Evolutionary conservation across 2,113 vertebrate species (phyloP), one percentile per base, ranked within the genome.

Genomic region (Tychaedon coryphoeus): DNA sequence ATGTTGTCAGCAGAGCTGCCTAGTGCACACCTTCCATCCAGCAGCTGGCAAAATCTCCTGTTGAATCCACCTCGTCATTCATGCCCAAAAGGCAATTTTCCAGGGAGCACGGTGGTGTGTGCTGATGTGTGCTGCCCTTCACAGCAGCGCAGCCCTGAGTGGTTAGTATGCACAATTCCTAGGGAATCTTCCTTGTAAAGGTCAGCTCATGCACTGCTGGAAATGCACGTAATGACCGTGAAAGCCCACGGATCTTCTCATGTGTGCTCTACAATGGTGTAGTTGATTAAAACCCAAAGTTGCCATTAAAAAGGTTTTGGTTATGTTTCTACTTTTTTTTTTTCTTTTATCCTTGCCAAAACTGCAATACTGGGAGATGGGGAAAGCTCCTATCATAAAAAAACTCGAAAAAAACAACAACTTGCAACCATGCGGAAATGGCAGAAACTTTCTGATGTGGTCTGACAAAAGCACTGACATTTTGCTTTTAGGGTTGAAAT

Each of bases 401-500:
- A 29, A 53, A 10, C 14, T 3, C 9, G 36, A 65, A 70, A 82
- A 67, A 8, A 2, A 0, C 2, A 69, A 34, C n/a, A 53, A 61
- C 25, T 66, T 54, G 50, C 45, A 86, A 24, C 11, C 40, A 25
- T 10, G 14, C 71, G 33, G 51, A 88, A 93, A 80, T 43, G n/a
- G 28, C 28, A 38, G 34, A 71, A 84, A 50, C 16, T 75, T 86
- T 80, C 54, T 74, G 51, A 93, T 34, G 31, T 14, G 26, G 61
- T 60, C 25, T 69, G n/a, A 69, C n/a, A 89, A 51, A 95, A 80
- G 72, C 60, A 83, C 20, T 87, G 87, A 85, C 61, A 79, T 65
- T 94, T 91, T 69, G 58, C 17, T 57, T 74, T 75, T 45, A 57
- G 45, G 8, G 6, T 56, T 75, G 33, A 0, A 8, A 34, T 66